Base-by-base conservation (phyloP, 2,113 vertebrate species). In the Vulpes ferrilata region DNA sequence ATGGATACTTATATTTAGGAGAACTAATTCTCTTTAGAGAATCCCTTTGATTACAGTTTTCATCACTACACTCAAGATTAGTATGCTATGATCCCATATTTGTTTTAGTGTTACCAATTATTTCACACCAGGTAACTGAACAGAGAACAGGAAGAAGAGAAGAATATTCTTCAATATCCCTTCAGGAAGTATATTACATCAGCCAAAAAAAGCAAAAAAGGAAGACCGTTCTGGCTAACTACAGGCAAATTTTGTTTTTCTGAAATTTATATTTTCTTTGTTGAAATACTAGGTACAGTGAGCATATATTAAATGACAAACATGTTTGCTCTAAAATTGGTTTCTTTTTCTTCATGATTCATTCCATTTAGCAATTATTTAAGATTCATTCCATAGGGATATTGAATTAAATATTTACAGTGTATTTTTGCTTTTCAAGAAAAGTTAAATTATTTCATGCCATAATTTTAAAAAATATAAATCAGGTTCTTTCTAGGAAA, bases 351-450 rank as follows among this genome's bases (percentile, higher is more conserved):
- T 69, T 86, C 27, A 35, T 65, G 16, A 96, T 65, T 87, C 38
- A 94, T 79, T 94, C 19, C 5, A 92, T 30, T 73, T 22, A 78
- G 22, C 53, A 94, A 65, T 88, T 90, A 84, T 88, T 97, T 32
- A 96, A 84, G 30, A 94, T 17, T 93, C 19, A 85, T 30, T 88
- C 12, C 71, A 17, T 51, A 51, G 59, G 51, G 59, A 71, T 12
- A 93, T 53, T 90, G 25, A 74, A 93, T 53, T 69, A 90, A 95
- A 73, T 94, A 25, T 67, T 73, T 30, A 32, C 7, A 81, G 15
- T 25, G 69, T 35, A 71, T 59, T 88, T 30, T 80, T 81, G 38
- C 20, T 91, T 91, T 94, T 81, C 51, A 76, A 82, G 78, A 94
- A 83, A 78, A 8, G 2, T 12, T 73, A 84, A 60, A 93, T 82